Percentiles rank a stretch among this genome's conserved stretches.
These are phyloP conservation scores for Spizaetus ornatus DNA, from an alignment of 2,113 vertebrate species.

Conservation along the genomic window DNA sequence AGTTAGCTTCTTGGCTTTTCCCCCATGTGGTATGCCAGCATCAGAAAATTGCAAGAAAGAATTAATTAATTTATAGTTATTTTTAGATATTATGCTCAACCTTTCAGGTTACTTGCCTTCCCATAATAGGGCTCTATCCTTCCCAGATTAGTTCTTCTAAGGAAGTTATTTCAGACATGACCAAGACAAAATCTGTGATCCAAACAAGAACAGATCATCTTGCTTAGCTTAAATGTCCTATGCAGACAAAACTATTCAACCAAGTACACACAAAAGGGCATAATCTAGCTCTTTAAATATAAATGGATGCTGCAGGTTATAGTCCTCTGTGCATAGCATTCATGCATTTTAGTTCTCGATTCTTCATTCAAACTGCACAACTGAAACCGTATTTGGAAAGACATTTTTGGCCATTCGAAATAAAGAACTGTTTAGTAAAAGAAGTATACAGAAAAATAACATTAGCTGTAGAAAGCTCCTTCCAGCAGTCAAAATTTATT, in stretches of 20 bases:
- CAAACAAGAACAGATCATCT: neutral
- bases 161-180: neutral
- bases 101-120: neutral
- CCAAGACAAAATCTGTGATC: neutral
- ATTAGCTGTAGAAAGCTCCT: neutral
- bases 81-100: neutral
- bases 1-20: neutral
- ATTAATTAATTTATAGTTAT: neutral
- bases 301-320: neutral
- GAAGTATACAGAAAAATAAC: neutral
- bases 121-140: neutral
- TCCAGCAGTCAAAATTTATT: neutral
- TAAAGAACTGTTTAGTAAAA: neutral
- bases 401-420: neutral
- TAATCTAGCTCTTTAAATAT: neutral
- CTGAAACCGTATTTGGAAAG: neutral
- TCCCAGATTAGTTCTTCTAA: neutral
- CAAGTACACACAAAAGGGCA: neutral
- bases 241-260: neutral
- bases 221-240: neutral
- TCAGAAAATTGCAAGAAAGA: neutral
- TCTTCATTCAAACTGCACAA: neutral
- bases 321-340: neutral
- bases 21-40: neutral
- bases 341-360: neutral